Evolutionary conservation across 2,888 invertebrate species (phyloP).

Genomic region (Rhaphigaster nebulosa): DNA sequence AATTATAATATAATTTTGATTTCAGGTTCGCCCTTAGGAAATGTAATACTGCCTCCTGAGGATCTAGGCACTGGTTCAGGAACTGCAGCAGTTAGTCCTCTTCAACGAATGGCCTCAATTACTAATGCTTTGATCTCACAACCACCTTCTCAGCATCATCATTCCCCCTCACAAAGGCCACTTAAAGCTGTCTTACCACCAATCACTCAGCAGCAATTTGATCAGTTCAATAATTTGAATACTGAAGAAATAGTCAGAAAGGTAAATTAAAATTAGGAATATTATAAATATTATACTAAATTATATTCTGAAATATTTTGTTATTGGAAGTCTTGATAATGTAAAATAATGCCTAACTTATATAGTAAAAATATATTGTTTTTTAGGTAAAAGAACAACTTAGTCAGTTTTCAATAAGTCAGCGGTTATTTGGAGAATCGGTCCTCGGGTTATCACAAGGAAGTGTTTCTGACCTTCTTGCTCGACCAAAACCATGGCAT

Average conservation of each 20-base stretch:
- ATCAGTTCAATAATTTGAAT: constrained; percentile 96
- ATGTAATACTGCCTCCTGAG: constrained; percentile 88
- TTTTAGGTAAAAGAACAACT: constrained; percentile 88
- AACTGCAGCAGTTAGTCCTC: constrained; percentile 89
- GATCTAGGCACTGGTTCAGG: constrained; percentile 76
- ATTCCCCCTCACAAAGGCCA: constrained; percentile 86
- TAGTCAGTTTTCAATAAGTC: constrained; percentile 96
- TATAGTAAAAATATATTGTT: constrained; percentile 59
- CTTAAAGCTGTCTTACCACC: constrained; percentile 97
- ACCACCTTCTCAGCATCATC: constrained; percentile 86
- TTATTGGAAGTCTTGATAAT: neutral
- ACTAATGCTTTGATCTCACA: constrained; percentile 96
- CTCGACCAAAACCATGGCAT: constrained; percentile 98
- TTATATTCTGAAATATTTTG: neutral
- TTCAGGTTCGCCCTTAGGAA: constrained; percentile 81
- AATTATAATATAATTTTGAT: constrained; percentile 31
- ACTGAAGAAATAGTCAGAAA: constrained; percentile 98
- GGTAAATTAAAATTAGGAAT: constrained; percentile 68
- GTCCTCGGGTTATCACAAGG: constrained; percentile 97
- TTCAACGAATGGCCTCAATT: constrained; percentile 98
- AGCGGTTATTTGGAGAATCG: constrained; percentile 97
- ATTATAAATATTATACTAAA: neutral
- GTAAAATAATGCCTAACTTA: neutral
- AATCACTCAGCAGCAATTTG: constrained; percentile 98
- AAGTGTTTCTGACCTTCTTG: constrained; percentile 96